Evolutionary conservation across 2,113 vertebrate species (phyloP).

Genomic region (Cynoglossus semilaevis): DNA sequence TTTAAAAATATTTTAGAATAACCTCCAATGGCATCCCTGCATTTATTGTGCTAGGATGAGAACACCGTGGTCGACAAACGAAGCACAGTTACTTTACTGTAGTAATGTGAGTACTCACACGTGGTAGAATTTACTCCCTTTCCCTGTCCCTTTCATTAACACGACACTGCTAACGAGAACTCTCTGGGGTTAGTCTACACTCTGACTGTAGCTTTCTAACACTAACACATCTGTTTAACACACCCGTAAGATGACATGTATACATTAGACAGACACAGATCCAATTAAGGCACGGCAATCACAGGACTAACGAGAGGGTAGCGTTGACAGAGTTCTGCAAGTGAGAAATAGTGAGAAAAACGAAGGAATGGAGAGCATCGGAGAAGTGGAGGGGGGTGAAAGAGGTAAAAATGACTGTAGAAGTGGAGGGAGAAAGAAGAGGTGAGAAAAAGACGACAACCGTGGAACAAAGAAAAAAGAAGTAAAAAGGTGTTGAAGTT

Average conservation of each 20-base stretch:
- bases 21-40: constrained; percentile 1
- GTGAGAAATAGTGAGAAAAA: constrained; percentile 9
- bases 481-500: too few species aligned
- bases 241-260: constrained; percentile 73
- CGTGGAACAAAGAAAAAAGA: constrained; percentile 9
- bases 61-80: constrained; percentile 33
- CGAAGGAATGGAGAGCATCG: background rate
- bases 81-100: constrained; percentile 16
- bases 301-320: constrained; percentile 72
- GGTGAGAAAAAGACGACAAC: constrained; percentile 41
- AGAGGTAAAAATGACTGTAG: constrained; percentile 29
- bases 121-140: too few species aligned
- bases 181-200: too few species aligned
- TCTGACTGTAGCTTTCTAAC: too few species aligned
- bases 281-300: constrained; percentile 76
- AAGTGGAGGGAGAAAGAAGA: constrained; percentile 34
- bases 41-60: constrained; percentile 13
- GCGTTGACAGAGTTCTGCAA: constrained; percentile 48
- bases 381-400: constrained; percentile 8
- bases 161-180: too few species aligned
- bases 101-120: too few species aligned
- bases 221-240: constrained; percentile 72
- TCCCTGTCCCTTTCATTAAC: too few species aligned
- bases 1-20: too few species aligned
- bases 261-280: constrained; percentile 4